Evolutionary conservation across 2,113 vertebrate genomes (phyloP), one percentile per base, ranked within the genome.

Genomic region (Pelusios castaneus): DNA sequence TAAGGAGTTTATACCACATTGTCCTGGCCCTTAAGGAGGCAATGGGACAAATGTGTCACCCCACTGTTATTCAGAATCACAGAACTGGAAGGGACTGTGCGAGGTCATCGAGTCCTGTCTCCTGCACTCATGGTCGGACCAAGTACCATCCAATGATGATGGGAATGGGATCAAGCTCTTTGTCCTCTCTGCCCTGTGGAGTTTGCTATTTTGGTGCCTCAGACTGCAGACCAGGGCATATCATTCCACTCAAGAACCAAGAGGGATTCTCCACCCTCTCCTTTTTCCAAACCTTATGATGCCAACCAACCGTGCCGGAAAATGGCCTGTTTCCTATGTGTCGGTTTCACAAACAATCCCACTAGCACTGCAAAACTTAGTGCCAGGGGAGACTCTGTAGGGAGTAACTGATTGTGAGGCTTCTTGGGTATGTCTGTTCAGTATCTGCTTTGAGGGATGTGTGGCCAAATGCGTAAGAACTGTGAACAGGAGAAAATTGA

Each of bases 391-490:
- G 1, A 17, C 21, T 34, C 21, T 67, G 19, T 3, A 24, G 21
- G 70, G 83, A 63, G 80, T 78, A 81, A 56, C 6, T 1, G 0
- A 63, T 43, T 5, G 85, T 14, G 5, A 54, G 76, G 34, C 63
- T 43, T 49, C 12, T 45, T 0, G 0, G 58, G 0, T 21, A 41
- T 67, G 41, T 19, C 27, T 6, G 2, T 81, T 10, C 31, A 8
- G 7, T 5, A 1, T 3, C 2, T 43, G 13, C 29, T 22, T 76
- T 31, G 25, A 56, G 31, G 41, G 5, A 17, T 24, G 58, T 76
- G 49, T 27, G 34, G 19, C 2, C 58, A 38, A 60, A 19, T 43
- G 0, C 0, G 12, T 47, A 1, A 3, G 60, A 55, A 14, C 16
- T 6, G 2, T 5, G 0, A 25, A 25, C 9, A 56, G n/a, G 14